Evolutionary conservation across 35 echinoderm and acorn worm species (phyloP).

Genomic region (Lytechinus variegatus): DNA sequence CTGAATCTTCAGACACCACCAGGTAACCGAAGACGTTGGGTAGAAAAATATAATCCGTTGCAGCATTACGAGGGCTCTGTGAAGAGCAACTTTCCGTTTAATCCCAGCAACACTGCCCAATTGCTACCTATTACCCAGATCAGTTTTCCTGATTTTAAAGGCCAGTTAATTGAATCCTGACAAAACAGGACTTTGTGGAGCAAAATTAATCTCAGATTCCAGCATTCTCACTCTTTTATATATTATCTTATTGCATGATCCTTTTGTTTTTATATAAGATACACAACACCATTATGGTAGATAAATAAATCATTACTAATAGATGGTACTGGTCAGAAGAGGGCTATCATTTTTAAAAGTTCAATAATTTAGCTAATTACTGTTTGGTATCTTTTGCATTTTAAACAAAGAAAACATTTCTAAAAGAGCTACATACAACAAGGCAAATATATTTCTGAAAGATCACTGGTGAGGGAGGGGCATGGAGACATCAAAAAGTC

Average conservation of each 20-base stretch:
- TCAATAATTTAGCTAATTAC: conserved; percentile 19
- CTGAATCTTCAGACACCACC: too few relatives aligned
- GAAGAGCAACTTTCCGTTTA: neutral
- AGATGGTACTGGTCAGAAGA: neutral
- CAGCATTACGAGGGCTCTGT: neutral
- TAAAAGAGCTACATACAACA: conserved; percentile 23
- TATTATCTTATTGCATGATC: conserved; percentile 7
- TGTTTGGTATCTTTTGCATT: conserved; percentile 12
- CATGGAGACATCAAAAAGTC: conserved; percentile 26
- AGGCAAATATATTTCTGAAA: conserved; percentile 42
- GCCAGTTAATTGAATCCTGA: neutral
- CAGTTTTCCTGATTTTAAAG: neutral
- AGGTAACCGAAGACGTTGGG: too few relatives aligned
- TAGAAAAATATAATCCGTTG: neutral
- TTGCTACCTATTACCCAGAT: too few relatives aligned
- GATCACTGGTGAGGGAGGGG: conserved; percentile 17
- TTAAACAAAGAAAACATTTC: conserved; percentile 20
- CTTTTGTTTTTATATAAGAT: neutral
- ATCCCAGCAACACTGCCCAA: too few relatives aligned
- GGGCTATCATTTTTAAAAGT: neutral
- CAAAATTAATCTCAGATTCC: neutral
- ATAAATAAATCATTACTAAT: conserved; percentile 9
- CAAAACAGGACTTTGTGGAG: neutral
- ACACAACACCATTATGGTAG: neutral
- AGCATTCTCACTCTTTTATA: neutral